phyloP scores from a whole-genome alignment of 2,888 invertebrate species.

The Ceratothoa steindachneri region DNA sequence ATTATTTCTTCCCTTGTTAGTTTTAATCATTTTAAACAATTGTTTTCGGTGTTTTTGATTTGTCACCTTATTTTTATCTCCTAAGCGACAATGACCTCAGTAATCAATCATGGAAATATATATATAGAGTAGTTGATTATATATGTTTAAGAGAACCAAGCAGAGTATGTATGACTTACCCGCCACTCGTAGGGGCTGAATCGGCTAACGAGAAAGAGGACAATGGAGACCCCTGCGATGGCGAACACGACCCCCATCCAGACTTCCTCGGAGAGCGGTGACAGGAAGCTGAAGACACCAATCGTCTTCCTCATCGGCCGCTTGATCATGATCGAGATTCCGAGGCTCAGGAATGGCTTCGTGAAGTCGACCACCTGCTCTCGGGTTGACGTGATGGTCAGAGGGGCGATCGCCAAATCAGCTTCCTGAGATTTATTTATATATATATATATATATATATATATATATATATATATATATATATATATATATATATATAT shows the following conservation, averaged over 20 bases:
- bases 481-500: too few species aligned
- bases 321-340: conserved; percentile 62
- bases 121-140: too few species aligned
- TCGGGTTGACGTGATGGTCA: conserved; percentile 59
- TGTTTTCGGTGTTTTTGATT: too few species aligned
- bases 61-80: too few species aligned
- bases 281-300: conserved; percentile 89
- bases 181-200: conserved; percentile 94
- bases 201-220: conserved; percentile 86
- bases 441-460: too few species aligned
- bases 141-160: too few species aligned
- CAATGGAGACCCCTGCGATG: conserved; percentile 93
- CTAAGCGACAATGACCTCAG: too few species aligned
- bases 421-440: conserved; percentile 59
- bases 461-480: too few species aligned
- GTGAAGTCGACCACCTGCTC: conserved; percentile 61
- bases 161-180: too few species aligned
- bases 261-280: conserved; percentile 93
- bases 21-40: too few species aligned
- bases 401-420: conserved; percentile 59
- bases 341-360: conserved; percentile 58
- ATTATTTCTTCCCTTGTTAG: too few species aligned
- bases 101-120: too few species aligned
- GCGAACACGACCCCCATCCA: conserved; percentile 86
- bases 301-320: conserved; percentile 55